These are phyloP conservation scores for Drosophila miranda DNA, from an alignment of 1,140 invertebrate genomes.

Conservation along the genomic window DNA sequence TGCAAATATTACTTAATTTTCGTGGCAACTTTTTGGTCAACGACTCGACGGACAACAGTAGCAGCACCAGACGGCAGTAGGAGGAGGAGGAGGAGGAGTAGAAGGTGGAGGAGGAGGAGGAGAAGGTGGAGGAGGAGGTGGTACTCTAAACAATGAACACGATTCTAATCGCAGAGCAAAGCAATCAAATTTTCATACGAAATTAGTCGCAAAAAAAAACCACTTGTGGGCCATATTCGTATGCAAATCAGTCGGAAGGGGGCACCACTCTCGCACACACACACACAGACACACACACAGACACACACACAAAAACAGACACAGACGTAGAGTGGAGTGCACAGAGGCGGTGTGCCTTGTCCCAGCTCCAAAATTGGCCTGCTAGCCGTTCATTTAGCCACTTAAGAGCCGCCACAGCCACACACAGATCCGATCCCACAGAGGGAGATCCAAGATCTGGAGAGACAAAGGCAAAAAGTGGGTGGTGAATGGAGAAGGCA, in stretches of 20 bases:
- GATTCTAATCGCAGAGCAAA: slow-evolving; percentile 69
- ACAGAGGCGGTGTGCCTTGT: slow-evolving; percentile 27
- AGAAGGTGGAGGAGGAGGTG: too few species aligned
- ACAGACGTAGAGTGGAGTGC: too few species aligned
- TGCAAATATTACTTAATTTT: slow-evolving; percentile 50
- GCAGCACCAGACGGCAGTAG: background rate
- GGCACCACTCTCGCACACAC: background rate
- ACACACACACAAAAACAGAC: too few species aligned
- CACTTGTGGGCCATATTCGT: slow-evolving; percentile 69
- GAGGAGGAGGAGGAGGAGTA: too few species aligned
- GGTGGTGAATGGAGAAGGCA: slow-evolving; percentile 13
- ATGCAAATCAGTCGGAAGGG: slow-evolving; percentile 52
- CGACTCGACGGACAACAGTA: slow-evolving; percentile 16
- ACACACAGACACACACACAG: too few species aligned
- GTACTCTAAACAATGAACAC: slow-evolving; percentile 59
- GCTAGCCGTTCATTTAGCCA: slow-evolving; percentile 54
- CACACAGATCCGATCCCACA: slow-evolving; percentile 7
- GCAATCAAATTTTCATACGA: slow-evolving; percentile 73
- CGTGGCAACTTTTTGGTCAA: slow-evolving; percentile 26
- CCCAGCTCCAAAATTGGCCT: slow-evolving; percentile 60
- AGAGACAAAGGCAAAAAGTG: slow-evolving; percentile 17
- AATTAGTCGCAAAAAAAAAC: slow-evolving; percentile 62
- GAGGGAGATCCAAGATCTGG: slow-evolving; percentile 11
- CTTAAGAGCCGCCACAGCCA: slow-evolving; percentile 40
- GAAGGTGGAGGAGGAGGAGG: too few species aligned